Conservation (phyloP, 92 coral and sea anemone genomes). For the Phymanthus crucifer region DNA sequence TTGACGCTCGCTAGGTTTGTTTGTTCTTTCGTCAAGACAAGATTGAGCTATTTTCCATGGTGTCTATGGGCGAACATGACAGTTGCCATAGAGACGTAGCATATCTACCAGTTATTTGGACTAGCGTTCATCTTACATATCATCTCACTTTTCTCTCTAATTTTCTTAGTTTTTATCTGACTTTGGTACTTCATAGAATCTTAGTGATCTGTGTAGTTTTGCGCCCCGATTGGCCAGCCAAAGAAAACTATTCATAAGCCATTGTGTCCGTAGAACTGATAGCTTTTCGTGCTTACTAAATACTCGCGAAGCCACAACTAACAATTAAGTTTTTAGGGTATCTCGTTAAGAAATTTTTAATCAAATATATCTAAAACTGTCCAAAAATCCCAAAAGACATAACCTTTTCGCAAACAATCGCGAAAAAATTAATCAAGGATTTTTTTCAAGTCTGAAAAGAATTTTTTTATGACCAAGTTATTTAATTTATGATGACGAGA, state of each 20-base stretch:
- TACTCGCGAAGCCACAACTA: background rate
- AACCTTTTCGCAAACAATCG: background rate
- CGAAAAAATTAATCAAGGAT: background rate
- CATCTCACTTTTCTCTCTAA: background rate
- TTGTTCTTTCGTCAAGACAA: background rate
- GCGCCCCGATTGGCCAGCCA: background rate
- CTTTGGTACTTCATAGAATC: background rate
- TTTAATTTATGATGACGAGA: background rate
- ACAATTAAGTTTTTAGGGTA: background rate
- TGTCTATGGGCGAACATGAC: slow-evolving; percentile 1
- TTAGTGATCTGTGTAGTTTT: background rate
- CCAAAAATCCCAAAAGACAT: background rate
- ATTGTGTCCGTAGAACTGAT: background rate
- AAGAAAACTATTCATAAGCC: background rate
- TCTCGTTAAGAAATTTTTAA: slow-evolving; percentile 2
- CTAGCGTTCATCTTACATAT: slow-evolving; percentile 8
- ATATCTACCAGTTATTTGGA: slow-evolving; percentile 29
- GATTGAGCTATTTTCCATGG: background rate
- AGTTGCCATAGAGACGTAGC: background rate
- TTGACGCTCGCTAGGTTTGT: background rate
- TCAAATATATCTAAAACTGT: background rate
- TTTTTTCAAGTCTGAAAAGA: background rate
- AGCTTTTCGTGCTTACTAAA: background rate
- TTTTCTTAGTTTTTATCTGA: background rate
- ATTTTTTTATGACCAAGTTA: background rate